These are phyloP conservation scores for Mechanitis messenoides DNA, from an alignment of 2,888 invertebrate species.

Conservation along the genomic window DNA sequence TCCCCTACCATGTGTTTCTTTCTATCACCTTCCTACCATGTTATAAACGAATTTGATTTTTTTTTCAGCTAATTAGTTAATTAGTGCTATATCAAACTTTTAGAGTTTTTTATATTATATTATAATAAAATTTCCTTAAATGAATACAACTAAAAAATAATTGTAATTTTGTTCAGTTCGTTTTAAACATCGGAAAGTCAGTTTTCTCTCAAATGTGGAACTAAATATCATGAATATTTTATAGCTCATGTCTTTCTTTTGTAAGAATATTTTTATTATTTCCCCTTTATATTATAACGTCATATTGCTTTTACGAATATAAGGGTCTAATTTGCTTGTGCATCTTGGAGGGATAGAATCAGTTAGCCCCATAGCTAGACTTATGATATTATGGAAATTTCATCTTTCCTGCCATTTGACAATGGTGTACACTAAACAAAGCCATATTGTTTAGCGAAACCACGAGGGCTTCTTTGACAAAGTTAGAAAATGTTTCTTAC, in stretches of 20 bases:
- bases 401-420: conserved; percentile 30
- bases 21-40: no score
- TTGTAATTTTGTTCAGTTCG: neutral
- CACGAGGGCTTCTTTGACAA: conserved; percentile 28
- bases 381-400: conserved; percentile 35
- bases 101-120: no score
- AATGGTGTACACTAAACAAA: conserved; percentile 39
- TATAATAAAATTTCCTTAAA: neutral
- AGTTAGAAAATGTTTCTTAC: conserved; percentile 12
- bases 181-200: conserved; percentile 31
- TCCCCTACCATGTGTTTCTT: no score
- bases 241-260: conserved; percentile 39
- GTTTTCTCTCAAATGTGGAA: conserved; percentile 42
- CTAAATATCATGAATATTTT: conserved; percentile 46
- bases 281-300: conserved; percentile 40
- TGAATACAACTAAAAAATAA: neutral
- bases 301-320: conserved; percentile 31
- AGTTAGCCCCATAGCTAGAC: conserved; percentile 27
- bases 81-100: no score
- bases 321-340: conserved; percentile 40
- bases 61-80: no score
- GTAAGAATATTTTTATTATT: conserved; percentile 49
- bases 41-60: no score
- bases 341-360: conserved; percentile 28
- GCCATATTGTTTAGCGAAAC: conserved; percentile 40